A percentile compares a stretch with the other conserved stretches of the same genome.
Evolutionary conservation across 2,797 vertebrate genomes (phyloP).

Genomic region (Euphonia xanthogaster): DNA sequence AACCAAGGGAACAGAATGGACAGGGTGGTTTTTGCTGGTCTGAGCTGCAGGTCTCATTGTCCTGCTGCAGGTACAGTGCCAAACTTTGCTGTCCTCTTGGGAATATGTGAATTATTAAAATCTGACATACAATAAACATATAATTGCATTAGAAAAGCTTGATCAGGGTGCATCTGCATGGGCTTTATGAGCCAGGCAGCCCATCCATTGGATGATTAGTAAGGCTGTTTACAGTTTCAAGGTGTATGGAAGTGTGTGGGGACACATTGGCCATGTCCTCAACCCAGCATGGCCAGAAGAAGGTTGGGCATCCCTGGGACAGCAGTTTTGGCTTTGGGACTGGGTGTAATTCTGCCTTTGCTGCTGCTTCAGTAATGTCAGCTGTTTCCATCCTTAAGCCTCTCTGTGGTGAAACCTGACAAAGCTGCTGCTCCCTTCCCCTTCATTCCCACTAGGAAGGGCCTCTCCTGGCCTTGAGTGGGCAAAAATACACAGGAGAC

Average conservation of each 20-base stretch:
- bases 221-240: not conserved
- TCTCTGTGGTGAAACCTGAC: fast-evolving
- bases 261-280: fast-evolving
- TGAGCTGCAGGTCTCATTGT: not conserved
- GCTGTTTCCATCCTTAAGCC: not conserved
- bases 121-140: not conserved
- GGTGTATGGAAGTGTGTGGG: fast-evolving
- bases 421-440: not conserved
- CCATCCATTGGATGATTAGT: not conserved
- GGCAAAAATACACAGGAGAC: not conserved
- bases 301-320: not conserved
- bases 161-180: not conserved
- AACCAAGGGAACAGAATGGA: not conserved
- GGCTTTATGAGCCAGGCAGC: no score
- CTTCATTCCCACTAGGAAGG: not conserved
- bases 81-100: not conserved
- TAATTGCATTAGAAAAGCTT: not conserved
- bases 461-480: not conserved
- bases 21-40: not conserved
- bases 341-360: not conserved
- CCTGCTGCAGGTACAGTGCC: not conserved
- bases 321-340: not conserved
- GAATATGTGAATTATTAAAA: not conserved
- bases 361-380: not conserved
- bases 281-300: not conserved